Percentiles rank a stretch among this genome's conserved stretches.
phyloP scores from a whole-genome alignment of 2,797 vertebrate genomes.

The Antrozous pallidus region DNA sequence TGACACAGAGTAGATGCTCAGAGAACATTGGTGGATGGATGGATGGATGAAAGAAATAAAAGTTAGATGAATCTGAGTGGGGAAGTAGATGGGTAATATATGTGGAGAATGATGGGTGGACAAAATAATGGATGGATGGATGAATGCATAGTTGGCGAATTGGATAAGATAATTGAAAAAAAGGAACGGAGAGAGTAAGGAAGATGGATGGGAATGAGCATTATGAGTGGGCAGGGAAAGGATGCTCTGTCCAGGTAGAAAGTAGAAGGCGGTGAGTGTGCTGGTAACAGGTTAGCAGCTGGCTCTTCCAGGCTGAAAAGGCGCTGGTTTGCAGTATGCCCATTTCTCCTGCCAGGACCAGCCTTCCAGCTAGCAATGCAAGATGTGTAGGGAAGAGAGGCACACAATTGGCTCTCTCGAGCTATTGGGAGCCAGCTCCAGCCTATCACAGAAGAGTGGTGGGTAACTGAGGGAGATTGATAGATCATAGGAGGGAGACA shows the following conservation, averaged over 20 bases:
- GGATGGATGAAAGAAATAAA: neutral
- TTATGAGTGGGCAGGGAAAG: neutral
- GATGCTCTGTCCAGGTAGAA: too few relatives aligned
- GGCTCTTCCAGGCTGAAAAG: neutral
- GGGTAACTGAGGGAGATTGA: neutral
- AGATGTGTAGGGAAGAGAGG: neutral
- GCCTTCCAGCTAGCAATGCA: neutral
- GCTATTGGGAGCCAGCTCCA: neutral
- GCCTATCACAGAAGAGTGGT: too few relatives aligned
- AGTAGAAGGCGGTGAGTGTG: neutral
- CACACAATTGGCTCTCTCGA: accelerated
- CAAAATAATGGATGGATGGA: neutral
- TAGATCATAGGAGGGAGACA: neutral
- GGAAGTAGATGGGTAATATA: neutral
- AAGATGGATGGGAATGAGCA: neutral
- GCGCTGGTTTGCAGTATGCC: neutral
- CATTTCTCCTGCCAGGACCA: neutral
- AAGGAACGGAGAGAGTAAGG: neutral
- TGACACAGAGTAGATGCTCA: neutral
- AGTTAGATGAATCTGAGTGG: neutral
- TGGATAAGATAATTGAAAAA: neutral
- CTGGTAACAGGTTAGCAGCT: neutral
- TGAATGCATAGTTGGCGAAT: neutral
- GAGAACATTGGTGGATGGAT: neutral
- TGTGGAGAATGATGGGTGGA: neutral